phyloP scores from a whole-genome alignment of 2,113 vertebrate genomes.

The Sterrhoptilus dennistouni region DNA sequence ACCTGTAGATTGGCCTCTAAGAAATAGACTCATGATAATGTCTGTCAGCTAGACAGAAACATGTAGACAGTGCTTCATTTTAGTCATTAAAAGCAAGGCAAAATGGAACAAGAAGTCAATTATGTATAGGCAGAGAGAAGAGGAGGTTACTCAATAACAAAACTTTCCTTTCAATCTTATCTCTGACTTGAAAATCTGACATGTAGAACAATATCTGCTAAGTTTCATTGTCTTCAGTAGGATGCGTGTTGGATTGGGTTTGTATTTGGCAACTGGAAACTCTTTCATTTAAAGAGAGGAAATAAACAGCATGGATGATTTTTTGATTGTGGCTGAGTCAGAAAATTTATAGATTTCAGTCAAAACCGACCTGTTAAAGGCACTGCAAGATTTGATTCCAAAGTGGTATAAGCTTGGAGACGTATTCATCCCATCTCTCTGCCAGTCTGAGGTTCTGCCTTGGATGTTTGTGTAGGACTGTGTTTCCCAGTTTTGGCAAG shows the following conservation, averaged over 20 bases:
- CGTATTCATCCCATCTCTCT: background rate
- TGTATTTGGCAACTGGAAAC: constrained; percentile 25
- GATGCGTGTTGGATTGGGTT: background rate
- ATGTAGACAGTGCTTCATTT: background rate
- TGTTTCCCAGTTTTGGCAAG: background rate
- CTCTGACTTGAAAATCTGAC: background rate
- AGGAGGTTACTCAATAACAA: background rate
- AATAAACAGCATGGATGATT: background rate
- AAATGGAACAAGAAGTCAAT: background rate
- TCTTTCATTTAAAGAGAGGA: background rate
- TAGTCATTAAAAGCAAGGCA: background rate
- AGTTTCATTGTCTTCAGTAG: constrained; percentile 18
- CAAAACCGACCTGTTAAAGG: constrained; percentile 18
- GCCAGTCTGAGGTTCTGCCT: background rate
- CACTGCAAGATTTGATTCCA: background rate
- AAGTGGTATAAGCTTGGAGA: background rate
- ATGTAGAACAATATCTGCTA: background rate
- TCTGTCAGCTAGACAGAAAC: background rate
- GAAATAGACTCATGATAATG: background rate
- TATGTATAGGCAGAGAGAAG: background rate
- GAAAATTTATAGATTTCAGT: background rate
- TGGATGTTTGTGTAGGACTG: background rate
- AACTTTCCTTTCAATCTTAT: background rate
- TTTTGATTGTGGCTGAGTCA: constrained; percentile 10
- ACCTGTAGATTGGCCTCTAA: background rate